phyloP scores from a whole-genome alignment of 2,888 invertebrate genomes.

The Sceliomorpha sp. region DNA sequence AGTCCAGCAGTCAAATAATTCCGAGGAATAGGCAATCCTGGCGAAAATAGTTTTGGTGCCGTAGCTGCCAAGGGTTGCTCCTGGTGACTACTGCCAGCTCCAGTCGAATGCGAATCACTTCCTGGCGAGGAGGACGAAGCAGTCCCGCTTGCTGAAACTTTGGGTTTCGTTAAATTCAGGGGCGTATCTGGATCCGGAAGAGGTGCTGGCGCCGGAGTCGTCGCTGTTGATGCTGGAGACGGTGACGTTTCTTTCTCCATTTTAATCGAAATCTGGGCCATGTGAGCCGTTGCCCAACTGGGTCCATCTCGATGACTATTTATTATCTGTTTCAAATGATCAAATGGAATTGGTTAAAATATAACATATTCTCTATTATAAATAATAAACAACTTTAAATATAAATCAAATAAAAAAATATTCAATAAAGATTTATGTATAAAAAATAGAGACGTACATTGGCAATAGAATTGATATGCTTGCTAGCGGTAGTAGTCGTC shows the following conservation, averaged over 20 bases:
- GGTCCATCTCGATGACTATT: slow-evolving; percentile 81
- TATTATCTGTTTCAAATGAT: slow-evolving; percentile 79
- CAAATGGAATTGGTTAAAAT: no score
- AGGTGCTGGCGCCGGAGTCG: slow-evolving; percentile 75
- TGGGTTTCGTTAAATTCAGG: slow-evolving; percentile 93
- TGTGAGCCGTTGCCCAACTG: slow-evolving; percentile 86
- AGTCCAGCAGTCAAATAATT: slow-evolving; percentile 83
- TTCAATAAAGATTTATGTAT: no score
- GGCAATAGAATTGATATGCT: slow-evolving; percentile 78
- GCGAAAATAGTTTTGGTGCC: slow-evolving; percentile 83
- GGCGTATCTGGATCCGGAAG: slow-evolving; percentile 89
- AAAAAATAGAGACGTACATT: no score
- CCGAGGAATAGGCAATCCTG: slow-evolving; percentile 83
- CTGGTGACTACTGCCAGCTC: slow-evolving; percentile 77
- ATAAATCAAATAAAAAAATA: slow-evolving; percentile 1
- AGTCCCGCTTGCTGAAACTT: slow-evolving; percentile 81
- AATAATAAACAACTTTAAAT: not conserved
- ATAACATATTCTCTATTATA: no score
- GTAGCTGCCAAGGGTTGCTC: slow-evolving; percentile 83
- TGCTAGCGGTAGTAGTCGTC: slow-evolving; percentile 75
- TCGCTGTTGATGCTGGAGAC: slow-evolving; percentile 73
- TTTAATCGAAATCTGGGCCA: slow-evolving; percentile 85
- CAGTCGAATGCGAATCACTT: slow-evolving; percentile 81
- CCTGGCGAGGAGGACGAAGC: slow-evolving; percentile 79
- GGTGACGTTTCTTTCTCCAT: slow-evolving; percentile 77